phyloP scores from a whole-genome alignment of 2,113 vertebrate species.

The Cinclus mexicanus region DNA sequence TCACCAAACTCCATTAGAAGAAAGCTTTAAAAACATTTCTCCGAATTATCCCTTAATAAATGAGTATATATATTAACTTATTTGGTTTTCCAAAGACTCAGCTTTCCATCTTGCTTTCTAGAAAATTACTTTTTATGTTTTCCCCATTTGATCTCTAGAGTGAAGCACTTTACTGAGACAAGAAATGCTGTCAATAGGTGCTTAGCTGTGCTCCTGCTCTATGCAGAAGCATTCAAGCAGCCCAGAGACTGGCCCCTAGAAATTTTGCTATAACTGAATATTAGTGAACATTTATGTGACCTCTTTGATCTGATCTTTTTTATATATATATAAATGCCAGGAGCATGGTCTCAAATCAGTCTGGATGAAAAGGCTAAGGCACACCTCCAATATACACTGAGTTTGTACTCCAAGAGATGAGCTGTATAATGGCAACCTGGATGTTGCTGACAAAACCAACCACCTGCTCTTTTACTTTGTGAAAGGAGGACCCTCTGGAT shows the following conservation, averaged over 20 bases:
- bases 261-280: not conserved
- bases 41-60: not conserved
- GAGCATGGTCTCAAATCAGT: not conserved
- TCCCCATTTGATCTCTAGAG: not conserved
- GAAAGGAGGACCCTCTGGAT: not conserved
- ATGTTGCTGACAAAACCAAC: not conserved
- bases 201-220: not conserved
- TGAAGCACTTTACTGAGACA: not conserved
- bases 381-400: not conserved
- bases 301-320: not conserved
- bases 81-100: not conserved
- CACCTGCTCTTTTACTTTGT: not conserved
- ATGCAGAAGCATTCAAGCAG: not conserved
- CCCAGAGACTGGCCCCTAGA: not conserved
- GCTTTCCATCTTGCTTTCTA: not conserved
- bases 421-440: not conserved
- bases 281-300: not conserved
- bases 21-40: not conserved
- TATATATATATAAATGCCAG: not conserved
- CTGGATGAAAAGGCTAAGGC: not conserved
- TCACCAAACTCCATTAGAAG: not conserved
- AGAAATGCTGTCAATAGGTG: not conserved
- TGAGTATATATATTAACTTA: not conserved
- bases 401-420: not conserved
- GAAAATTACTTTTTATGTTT: not conserved